Base-by-base conservation (phyloP, 2,797 vertebrate species). In the Malacoctenus gilli region DNA sequence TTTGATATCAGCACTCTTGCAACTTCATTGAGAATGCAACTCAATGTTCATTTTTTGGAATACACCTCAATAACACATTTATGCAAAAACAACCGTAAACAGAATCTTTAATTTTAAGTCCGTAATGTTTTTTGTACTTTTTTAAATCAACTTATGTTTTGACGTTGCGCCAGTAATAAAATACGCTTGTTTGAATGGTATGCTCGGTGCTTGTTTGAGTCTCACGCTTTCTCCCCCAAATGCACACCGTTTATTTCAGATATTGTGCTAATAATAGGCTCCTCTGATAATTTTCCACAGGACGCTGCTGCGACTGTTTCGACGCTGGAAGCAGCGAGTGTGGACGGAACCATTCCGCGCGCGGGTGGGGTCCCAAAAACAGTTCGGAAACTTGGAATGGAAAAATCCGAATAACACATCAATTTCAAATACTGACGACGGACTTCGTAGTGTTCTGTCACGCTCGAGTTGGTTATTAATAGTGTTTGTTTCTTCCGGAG, bases 181-280 rank as follows among this genome's bases (percentile, higher is more conserved):
- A 18, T 12, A 2, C 7, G 0, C 4, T 21, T 28, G 3, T 61
- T 40, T 18, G 8, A 7, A 34, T 20, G 4, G 15, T 1, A 8
- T 40, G 5, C 10, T 4, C 5, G 5, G 1, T 14, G 10, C 3
- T n/a, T 51, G 7, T 22, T 2, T 2, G 2, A 8, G 11, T 64
- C 19, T 37, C 31, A 47, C 36, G 14, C 47, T 72, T 80, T 64
- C 15, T 23, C 47, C 39, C 31, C 60, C 14, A 63, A 64, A 79
- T 43, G 15, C 40, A 40, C 51, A 44, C 25, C 13, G 75, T 83
- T 87, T 87, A 83, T 82, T 88, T 83, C 62, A 83, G 75, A 82
- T 87, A 74, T 53, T 10, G 77, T 13, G 69, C 82, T 89, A 87
- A 83, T 73, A 79, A 84, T 89, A 88, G 85, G 77, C 61, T 25